Evolutionary conservation across 2,888 invertebrate species (phyloP), one percentile per base, ranked within the genome.

Genomic region (Melangyna quadrimaculata): DNA sequence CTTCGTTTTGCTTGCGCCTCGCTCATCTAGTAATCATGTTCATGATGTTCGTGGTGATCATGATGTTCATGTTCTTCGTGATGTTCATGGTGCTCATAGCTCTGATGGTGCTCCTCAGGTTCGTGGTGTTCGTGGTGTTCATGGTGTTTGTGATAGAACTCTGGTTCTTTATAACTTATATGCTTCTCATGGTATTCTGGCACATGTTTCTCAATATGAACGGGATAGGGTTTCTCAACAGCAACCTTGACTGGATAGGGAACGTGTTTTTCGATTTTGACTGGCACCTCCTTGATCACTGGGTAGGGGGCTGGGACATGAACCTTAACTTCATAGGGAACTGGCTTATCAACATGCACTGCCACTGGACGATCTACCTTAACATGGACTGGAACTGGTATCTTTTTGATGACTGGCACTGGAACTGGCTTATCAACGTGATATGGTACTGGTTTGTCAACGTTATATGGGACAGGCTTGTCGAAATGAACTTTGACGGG

Each of bases 251-350:
- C 95, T 70, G 95, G 95, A 90, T 94, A 94, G 48, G 94, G 95
- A 29, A 95, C 94, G 32, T 93, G 92, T 90, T 95, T 95, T 87
- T 95, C 95, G 0, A 95, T 95, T 88, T 94, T 90, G 90, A 93
- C 93, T 51, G 95, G 94, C 14, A 95, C 93, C 89, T 94, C 94
- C 91, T 95, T 95, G 93, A 95, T 94, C 48, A 95, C 95, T 71
- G 95, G 94, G 91, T 95, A 94, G 0, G 95, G 95, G 14, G 95
- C 95, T 80, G 95, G 94, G 61, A 94, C 94, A 57, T 93, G 95
- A 10, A 95, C 94, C 91, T 95, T 95, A 19, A 96, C 95, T 71
- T 95, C 95, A 91, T 96, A 96, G 1, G 96, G 96, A 63, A 96
- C 95, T 70, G 94, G 95, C 90, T 96, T 96, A 88, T 95, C 95